A percentile compares a stretch with the other conserved stretches of the same genome.
Evolutionary conservation across 2,888 invertebrate genomes (phyloP).

Genomic region (Ernsta delagoae): DNA sequence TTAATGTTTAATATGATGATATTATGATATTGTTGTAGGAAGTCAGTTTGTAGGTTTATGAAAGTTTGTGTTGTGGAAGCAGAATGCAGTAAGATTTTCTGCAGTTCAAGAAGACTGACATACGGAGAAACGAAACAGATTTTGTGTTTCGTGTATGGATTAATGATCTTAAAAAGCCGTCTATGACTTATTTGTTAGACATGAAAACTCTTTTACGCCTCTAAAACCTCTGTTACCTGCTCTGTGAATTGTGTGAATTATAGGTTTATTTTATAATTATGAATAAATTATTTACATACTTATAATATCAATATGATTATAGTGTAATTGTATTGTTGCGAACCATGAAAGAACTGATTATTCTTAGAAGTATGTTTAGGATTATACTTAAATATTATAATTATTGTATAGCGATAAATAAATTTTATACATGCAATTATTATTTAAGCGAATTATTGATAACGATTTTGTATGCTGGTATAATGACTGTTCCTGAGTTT

Average conservation of each 20-base stretch:
- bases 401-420: constrained; percentile 17
- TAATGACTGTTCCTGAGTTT: constrained; percentile 24
- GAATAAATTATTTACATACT: constrained; percentile 3
- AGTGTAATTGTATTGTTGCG: constrained; percentile 10
- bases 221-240: neutral
- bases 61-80: too few species aligned
- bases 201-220: too few species aligned
- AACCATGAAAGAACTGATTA: constrained; percentile 46
- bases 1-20: too few species aligned
- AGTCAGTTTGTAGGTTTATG: too few species aligned
- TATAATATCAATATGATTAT: neutral
- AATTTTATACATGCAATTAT: constrained; percentile 19
- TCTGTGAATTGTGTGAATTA: neutral
- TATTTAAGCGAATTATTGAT: constrained; percentile 12
- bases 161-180: too few species aligned
- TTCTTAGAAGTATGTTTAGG: constrained; percentile 29
- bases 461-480: constrained; percentile 19
- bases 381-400: constrained; percentile 9
- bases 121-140: too few species aligned
- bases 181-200: too few species aligned
- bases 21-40: too few species aligned
- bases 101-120: too few species aligned
- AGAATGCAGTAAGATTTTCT: too few species aligned
- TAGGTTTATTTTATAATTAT: neutral
- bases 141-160: too few species aligned